A percentile compares a stretch with the other conserved stretches of the same genome.
phyloP scores from a whole-genome alignment of 2,113 vertebrate species.

The Cyprinodon brontotheroides region DNA sequence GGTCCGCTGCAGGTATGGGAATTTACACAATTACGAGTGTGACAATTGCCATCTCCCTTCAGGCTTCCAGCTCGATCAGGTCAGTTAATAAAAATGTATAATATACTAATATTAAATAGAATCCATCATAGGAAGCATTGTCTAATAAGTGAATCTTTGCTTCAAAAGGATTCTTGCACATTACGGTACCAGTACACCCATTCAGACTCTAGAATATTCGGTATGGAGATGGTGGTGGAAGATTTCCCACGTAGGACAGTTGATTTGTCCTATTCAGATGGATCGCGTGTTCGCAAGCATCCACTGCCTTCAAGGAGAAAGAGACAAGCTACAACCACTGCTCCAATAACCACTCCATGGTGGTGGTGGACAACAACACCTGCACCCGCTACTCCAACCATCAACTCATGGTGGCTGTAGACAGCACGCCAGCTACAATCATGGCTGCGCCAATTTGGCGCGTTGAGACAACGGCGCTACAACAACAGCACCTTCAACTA shows the following conservation, averaged over 20 bases:
- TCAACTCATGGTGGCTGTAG: background rate
- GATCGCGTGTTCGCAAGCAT: constrained; percentile 9
- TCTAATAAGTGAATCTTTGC: background rate
- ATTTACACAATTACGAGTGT: constrained; percentile 14
- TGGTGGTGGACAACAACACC: background rate
- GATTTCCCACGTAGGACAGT: constrained; percentile 45
- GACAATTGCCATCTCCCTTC: constrained; percentile 10
- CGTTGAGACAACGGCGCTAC: too few species aligned
- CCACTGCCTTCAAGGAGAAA: constrained; percentile 21
- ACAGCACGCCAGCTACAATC: too few species aligned
- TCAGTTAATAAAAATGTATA: constrained; percentile 10
- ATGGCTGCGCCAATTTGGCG: too few species aligned
- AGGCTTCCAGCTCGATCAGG: constrained; percentile 66
- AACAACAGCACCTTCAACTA: background rate
- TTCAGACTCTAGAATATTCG: background rate
- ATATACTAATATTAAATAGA: too few species aligned
- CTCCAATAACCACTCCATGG: background rate
- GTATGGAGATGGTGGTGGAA: constrained; percentile 62
- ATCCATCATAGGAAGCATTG: background rate
- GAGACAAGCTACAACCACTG: background rate
- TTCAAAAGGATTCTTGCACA: constrained; percentile 51
- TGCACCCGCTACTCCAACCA: background rate
- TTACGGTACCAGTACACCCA: constrained; percentile 4
- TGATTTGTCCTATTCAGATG: constrained; percentile 23
- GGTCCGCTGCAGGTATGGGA: constrained; percentile 72